Percentiles rank a stretch among this genome's conserved stretches.
These are phyloP conservation scores for Acromyrmex charruanus DNA, from an alignment of 1,140 invertebrate species.

Conservation along the genomic window DNA sequence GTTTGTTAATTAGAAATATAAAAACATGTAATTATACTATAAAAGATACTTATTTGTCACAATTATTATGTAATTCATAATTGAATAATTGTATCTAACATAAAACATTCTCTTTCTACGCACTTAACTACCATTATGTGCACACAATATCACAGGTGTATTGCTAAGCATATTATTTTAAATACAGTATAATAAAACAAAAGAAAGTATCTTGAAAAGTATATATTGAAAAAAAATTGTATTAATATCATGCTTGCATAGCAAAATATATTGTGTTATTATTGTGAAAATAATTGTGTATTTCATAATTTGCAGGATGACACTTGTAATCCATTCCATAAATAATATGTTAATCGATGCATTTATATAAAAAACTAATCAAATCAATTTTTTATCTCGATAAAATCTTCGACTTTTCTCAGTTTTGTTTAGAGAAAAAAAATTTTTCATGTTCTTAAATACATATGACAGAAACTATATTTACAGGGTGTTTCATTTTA, in stretches of 20 bases:
- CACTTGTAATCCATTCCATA: slow-evolving; percentile 12
- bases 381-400: neutral
- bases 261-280: neutral
- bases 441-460: neutral
- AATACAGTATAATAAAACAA: neutral
- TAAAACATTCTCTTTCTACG: neutral
- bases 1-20: neutral
- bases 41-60: neutral
- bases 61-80: neutral
- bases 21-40: neutral
- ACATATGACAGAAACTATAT: neutral
- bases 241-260: slow-evolving; percentile 34
- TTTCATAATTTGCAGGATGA: neutral
- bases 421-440: slow-evolving; percentile 7
- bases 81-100: neutral
- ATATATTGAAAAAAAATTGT: neutral
- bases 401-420: neutral
- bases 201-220: neutral
- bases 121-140: slow-evolving; percentile 7
- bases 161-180: slow-evolving; percentile 6
- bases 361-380: slow-evolving; percentile 18
- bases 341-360: slow-evolving; percentile 13
- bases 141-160: neutral
- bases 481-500: no score
- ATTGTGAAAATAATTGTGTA: neutral